phyloP scores from a whole-genome alignment of 1,140 invertebrate species.

The Scaptodrosophila lebanonensis region DNA sequence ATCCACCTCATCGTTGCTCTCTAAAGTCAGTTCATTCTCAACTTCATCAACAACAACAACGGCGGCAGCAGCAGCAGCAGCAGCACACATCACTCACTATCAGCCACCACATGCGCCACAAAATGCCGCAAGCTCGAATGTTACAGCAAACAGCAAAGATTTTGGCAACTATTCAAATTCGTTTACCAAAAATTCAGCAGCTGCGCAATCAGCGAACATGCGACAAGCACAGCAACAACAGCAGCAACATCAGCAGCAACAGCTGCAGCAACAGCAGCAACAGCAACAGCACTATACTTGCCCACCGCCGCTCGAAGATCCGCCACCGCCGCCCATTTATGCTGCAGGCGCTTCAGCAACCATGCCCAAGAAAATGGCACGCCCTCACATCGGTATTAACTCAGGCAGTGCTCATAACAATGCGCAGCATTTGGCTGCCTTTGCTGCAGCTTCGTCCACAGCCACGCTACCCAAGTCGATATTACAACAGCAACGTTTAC shows the following conservation, averaged over 20 bases:
- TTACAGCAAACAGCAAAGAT: constrained; percentile 44
- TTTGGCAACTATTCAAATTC: constrained; percentile 64
- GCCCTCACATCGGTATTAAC: constrained; percentile 26
- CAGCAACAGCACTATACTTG: constrained; percentile 65
- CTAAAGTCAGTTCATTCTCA: constrained; percentile 73
- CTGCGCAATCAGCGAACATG: constrained; percentile 55
- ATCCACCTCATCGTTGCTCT: constrained; percentile 74
- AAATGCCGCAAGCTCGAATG: constrained; percentile 10
- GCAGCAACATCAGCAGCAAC: constrained; percentile 47
- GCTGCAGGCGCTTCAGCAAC: constrained; percentile 52
- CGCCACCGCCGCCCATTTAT: constrained; percentile 70
- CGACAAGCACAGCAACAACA: constrained; percentile 44
- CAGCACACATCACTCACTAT: constrained; percentile 52
- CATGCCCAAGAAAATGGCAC: constrained; percentile 64
- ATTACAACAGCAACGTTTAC: constrained; percentile 59
- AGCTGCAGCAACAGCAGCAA: constrained; percentile 44
- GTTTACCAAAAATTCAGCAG: constrained; percentile 67
- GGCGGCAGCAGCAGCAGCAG: constrained; percentile 31
- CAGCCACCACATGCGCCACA: constrained; percentile 54
- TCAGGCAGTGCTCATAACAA: constrained; percentile 17
- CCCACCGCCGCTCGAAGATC: constrained; percentile 71
- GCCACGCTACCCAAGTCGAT: constrained; percentile 67
- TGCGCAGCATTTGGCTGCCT: constrained; percentile 32
- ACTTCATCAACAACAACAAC: constrained; percentile 46
- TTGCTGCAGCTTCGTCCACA: constrained; percentile 59